Evolutionary conservation across 2,113 vertebrate species (phyloP).

Genomic region (Thalassarche chlororhynchos): DNA sequence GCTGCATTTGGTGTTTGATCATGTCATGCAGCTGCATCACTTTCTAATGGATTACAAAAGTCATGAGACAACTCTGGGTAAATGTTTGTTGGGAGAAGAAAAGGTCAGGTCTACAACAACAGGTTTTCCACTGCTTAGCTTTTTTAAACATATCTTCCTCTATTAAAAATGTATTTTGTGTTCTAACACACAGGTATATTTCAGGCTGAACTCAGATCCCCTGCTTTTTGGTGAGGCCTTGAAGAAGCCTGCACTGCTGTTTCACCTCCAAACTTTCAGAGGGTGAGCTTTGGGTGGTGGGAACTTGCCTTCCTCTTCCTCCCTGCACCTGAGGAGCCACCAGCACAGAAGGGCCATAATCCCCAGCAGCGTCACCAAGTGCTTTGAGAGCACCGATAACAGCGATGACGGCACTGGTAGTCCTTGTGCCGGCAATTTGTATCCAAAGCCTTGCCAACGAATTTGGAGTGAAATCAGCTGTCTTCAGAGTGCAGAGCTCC

Average conservation of each 20-base stretch:
- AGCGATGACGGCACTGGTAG: rapidly evolving
- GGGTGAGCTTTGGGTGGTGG: not conserved
- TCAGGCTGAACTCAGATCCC: not conserved
- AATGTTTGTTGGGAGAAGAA: constrained; percentile 16
- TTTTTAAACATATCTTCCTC: not conserved
- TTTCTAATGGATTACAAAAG: constrained; percentile 54
- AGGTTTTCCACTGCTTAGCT: not conserved
- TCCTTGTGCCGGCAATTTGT: not conserved
- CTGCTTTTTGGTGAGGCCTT: not conserved
- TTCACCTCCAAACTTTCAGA: not conserved
- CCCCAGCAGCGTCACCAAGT: rapidly evolving
- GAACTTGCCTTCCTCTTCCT: not conserved
- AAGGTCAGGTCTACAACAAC: not conserved
- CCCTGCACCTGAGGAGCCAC: not conserved
- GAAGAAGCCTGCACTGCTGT: not conserved
- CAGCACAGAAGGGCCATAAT: not conserved
- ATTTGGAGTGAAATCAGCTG: not conserved
- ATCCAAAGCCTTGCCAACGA: not conserved
- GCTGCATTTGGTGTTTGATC: constrained; percentile 37
- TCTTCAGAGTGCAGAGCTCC: not conserved
- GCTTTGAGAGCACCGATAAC: not conserved
- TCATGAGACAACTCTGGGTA: constrained; percentile 13
- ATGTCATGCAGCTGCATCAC: not conserved
- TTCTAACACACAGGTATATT: not conserved
- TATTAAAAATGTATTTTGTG: not conserved